These are phyloP conservation scores for Hiodon alosoides DNA, from an alignment of 2,113 vertebrate species.

Conservation along the genomic window DNA sequence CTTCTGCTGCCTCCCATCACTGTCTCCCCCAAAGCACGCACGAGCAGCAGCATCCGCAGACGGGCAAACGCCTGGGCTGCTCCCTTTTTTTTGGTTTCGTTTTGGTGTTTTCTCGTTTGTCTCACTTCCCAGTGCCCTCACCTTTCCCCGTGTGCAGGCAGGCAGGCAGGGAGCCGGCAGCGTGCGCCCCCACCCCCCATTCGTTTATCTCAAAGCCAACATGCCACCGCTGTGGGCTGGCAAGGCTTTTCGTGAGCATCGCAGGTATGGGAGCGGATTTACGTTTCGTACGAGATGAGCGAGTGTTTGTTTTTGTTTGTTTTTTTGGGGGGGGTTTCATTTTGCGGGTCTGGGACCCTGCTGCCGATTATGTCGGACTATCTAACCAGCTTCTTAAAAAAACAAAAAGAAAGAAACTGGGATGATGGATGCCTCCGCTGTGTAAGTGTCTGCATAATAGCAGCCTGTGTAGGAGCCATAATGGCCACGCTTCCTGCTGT, in stretches of 20 bases:
- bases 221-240: neutral
- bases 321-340: too few relatives aligned
- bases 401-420: too few relatives aligned
- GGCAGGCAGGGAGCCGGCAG: neutral
- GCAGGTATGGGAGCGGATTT: too few relatives aligned
- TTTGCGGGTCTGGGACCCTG: too few relatives aligned
- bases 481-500: conserved; percentile 2
- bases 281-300: too few relatives aligned
- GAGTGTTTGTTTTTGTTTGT: too few relatives aligned
- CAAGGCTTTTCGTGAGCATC: too few relatives aligned
- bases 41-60: neutral
- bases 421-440: too few relatives aligned
- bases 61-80: neutral
- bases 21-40: neutral
- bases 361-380: too few relatives aligned
- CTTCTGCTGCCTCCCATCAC: neutral
- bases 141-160: conserved; percentile 5
- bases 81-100: neutral
- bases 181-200: too few relatives aligned
- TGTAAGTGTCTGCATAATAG: neutral
- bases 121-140: neutral
- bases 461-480: neutral
- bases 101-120: neutral
- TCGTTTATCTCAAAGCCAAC: too few relatives aligned
- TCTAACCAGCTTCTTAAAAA: too few relatives aligned